phyloP scores from a whole-genome alignment of 2,113 vertebrate species.

The Ciconia maguari region DNA sequence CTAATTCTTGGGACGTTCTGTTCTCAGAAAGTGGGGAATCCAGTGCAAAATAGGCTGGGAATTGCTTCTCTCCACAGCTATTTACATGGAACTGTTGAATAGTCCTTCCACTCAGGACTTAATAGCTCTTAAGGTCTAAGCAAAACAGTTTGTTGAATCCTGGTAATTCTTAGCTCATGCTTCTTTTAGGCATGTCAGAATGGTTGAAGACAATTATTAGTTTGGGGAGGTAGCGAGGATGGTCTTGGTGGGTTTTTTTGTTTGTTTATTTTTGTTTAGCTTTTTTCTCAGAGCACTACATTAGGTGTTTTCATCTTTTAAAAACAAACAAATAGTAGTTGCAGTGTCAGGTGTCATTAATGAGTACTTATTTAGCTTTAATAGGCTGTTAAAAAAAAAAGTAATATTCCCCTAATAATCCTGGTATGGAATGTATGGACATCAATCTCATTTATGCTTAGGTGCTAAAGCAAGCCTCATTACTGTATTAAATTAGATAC shows the following conservation, averaged over 20 bases:
- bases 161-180: neutral
- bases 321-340: neutral
- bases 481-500: neutral
- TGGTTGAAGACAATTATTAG: neutral
- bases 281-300: neutral
- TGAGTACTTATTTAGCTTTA: neutral
- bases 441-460: neutral
- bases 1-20: neutral
- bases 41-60: accelerated
- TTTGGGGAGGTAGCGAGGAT: neutral
- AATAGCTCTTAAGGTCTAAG: neutral
- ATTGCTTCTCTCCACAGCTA: neutral
- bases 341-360: neutral
- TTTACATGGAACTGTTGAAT: neutral
- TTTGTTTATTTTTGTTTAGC: neutral
- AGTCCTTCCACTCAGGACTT: neutral
- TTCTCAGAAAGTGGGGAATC: neutral
- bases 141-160: neutral
- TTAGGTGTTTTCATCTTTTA: neutral
- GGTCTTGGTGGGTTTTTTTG: neutral
- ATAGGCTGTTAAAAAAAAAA: neutral
- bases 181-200: neutral
- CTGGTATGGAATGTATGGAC: neutral
- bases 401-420: neutral
- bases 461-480: neutral